A percentile compares a stretch with the other conserved stretches of the same genome.
phyloP scores from a whole-genome alignment of 2,797 vertebrate genomes.

The Cottoperca gobio region DNA sequence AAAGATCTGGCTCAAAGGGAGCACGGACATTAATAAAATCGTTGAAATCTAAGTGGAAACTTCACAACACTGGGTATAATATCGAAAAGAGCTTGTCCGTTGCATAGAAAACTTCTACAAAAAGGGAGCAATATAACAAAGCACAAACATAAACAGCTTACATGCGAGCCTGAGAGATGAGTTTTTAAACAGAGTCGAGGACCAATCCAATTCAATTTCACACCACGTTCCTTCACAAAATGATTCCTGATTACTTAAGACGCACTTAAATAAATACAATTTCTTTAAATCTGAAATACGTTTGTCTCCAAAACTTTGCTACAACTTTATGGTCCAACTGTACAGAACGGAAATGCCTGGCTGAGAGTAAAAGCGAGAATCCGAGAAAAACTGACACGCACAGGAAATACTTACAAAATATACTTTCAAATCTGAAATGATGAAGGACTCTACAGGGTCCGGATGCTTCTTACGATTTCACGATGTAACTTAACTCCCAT shows the following conservation, averaged over 20 bases:
- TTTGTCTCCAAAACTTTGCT: slow-evolving; percentile 57
- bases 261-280: slow-evolving; percentile 68
- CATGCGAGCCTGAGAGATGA: slow-evolving; percentile 81
- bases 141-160: slow-evolving; percentile 71
- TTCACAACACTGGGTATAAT: slow-evolving; percentile 58
- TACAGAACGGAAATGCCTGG: slow-evolving; percentile 54
- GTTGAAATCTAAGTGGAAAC: slow-evolving; percentile 48
- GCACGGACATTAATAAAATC: slow-evolving; percentile 60
- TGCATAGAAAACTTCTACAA: slow-evolving; percentile 88
- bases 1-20: slow-evolving; percentile 75
- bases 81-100: slow-evolving; percentile 71
- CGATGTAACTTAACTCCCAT: slow-evolving; percentile 17
- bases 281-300: slow-evolving; percentile 53
- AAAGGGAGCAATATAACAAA: slow-evolving; percentile 76
- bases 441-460: slow-evolving; percentile 5
- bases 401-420: slow-evolving; percentile 31
- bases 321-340: slow-evolving; percentile 51
- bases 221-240: slow-evolving; percentile 35
- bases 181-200: slow-evolving; percentile 50
- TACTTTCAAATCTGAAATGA: slow-evolving; percentile 43
- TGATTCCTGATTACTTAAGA: slow-evolving; percentile 40
- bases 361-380: slow-evolving; percentile 19
- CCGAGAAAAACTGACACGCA: slow-evolving; percentile 9
- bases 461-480: slow-evolving; percentile 15
- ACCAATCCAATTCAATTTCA: slow-evolving; percentile 56